Conservation (phyloP, 2,888 invertebrate species). For the Deilephila porcellus region DNA sequence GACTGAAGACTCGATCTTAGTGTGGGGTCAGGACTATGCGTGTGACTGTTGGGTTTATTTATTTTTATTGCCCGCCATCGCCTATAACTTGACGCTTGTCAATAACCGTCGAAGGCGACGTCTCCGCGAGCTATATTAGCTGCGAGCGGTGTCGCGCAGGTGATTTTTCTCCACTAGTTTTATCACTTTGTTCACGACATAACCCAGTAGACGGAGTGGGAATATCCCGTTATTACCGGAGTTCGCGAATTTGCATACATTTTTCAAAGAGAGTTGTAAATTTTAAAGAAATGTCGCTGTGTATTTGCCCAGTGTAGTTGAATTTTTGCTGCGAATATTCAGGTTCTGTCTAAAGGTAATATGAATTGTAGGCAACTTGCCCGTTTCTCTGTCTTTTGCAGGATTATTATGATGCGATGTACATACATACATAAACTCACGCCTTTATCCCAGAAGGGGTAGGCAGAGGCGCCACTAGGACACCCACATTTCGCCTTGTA, state of each 20-base stretch:
- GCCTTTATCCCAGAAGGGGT: too few relatives aligned
- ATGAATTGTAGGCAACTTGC: too few relatives aligned
- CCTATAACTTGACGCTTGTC: slow-evolving; percentile 7
- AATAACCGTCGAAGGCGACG: slow-evolving; percentile 29
- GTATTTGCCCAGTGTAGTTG: neutral
- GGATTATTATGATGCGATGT: too few relatives aligned
- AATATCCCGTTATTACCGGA: slow-evolving; percentile 21
- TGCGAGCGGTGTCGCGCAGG: slow-evolving; percentile 32
- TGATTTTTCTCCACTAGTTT: slow-evolving; percentile 31
- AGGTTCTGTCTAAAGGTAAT: neutral
- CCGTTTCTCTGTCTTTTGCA: too few relatives aligned
- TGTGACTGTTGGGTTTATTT: too few relatives aligned
- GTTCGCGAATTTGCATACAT: slow-evolving; percentile 9
- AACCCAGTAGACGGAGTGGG: slow-evolving; percentile 10
- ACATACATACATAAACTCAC: too few relatives aligned
- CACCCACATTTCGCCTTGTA: too few relatives aligned
- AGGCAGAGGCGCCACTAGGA: too few relatives aligned
- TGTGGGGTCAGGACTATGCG: too few relatives aligned
- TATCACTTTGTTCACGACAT: slow-evolving; percentile 32
- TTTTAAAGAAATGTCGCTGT: neutral
- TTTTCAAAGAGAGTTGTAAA: neutral
- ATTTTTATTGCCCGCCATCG: slow-evolving; percentile 18
- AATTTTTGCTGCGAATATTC: neutral
- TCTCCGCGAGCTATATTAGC: slow-evolving; percentile 34
- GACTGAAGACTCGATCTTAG: too few relatives aligned